Evolutionary conservation across 2,113 vertebrate genomes (phyloP), one percentile per base, ranked within the genome.

Genomic region (Corythornis cristatus): DNA sequence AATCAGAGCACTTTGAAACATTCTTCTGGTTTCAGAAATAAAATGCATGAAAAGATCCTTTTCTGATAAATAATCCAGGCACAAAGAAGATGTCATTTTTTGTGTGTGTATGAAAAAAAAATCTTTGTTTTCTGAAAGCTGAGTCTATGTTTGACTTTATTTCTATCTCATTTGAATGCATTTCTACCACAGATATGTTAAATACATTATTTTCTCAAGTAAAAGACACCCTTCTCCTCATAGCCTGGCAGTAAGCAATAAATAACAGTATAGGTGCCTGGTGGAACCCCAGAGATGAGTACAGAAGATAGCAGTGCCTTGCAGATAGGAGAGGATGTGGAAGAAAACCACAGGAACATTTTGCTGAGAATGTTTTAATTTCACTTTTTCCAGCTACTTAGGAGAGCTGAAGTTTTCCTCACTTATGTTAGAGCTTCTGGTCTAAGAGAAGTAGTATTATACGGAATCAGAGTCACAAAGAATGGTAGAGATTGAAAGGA

Each of bases 391-490:
- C 68, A 77, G 20, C 33, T 74, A 48, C 22, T 19, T 7, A 56
- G 31, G 64, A 73, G 46, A 89, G 28, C 22, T 73, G 78, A 89
- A 96, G 37, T 14, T 19, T 15, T 88, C 7, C 12, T 56, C 65
- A 40, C 9, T 86, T 96, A 74, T 64, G 18, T 74, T 67, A 74
- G 37, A 64, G 6, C 5, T 9, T n/a, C 43, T 68, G 53, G 28
- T 86, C 35, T 77, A 60, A 74, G n/a, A 78, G 50, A 91, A 94
- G 64, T 67, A 88, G 60, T 83, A 83, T 31, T 91, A 51, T 25
- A 51, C 50, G 15, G 50, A 26, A 51, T 51, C 25, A 51, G 11
- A 50, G 22, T 50, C 22, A 50, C 50, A 51, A 12, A 25, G 48
- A 50, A 51, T 51, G 50, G 50, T 13, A 11, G 25, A 22, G 12